A percentile compares a stretch with the other conserved stretches of the same genome.
Conservation (phyloP, 2,113 vertebrate genomes). For the Eptatretus burgeri region DNA sequence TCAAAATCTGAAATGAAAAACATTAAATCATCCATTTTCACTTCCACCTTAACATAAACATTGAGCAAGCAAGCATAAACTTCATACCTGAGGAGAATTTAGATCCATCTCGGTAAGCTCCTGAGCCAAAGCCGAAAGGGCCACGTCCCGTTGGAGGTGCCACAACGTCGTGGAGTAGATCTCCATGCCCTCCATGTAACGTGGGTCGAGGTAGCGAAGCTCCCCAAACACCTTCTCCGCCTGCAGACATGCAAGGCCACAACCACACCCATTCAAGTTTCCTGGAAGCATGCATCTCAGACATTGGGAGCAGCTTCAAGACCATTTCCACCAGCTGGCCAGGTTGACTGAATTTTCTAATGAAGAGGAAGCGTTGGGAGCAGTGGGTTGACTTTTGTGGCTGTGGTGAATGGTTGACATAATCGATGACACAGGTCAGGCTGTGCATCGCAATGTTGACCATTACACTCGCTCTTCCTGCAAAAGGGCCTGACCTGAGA, state of each 20-base stretch:
- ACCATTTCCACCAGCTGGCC: too few relatives aligned
- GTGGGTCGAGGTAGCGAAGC: slow-evolving; percentile 72
- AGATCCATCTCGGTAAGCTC: slow-evolving; percentile 97
- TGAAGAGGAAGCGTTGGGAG: too few relatives aligned
- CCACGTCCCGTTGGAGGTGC: slow-evolving; percentile 92
- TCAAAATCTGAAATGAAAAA: too few relatives aligned
- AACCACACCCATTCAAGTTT: neutral
- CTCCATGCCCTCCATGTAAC: slow-evolving; percentile 83
- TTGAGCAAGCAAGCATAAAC: slow-evolving; percentile 1
- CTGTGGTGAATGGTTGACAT: too few relatives aligned
- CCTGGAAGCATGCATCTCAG: too few relatives aligned
- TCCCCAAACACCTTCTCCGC: slow-evolving; percentile 82
- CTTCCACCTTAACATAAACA: neutral
- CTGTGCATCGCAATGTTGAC: too few relatives aligned
- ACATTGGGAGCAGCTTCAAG: too few relatives aligned
- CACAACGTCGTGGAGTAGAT: slow-evolving; percentile 89
- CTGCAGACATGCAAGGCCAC: slow-evolving; percentile 17
- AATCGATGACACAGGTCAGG: too few relatives aligned
- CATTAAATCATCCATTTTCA: neutral
- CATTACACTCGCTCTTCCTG: too few relatives aligned
- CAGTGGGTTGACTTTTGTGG: too few relatives aligned
- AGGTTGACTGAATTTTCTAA: too few relatives aligned
- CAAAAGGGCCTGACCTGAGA: slow-evolving; percentile 43
- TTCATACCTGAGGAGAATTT: slow-evolving; percentile 64
- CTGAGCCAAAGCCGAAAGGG: slow-evolving; percentile 73